These are phyloP conservation scores for Neotoxoptera formosana DNA, from an alignment of 1,140 invertebrate species.

Conservation along the genomic window DNA sequence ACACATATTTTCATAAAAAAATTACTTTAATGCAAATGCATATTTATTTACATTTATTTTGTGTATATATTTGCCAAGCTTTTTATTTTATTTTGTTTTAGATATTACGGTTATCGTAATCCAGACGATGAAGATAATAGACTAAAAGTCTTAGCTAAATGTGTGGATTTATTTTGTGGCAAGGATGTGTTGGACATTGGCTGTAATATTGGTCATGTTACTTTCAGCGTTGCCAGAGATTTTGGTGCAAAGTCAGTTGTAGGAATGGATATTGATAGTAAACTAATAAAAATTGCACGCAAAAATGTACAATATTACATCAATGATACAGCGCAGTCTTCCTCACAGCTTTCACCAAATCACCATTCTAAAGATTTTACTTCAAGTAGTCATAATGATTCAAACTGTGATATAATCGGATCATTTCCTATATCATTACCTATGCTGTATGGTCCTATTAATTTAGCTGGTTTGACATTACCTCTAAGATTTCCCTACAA, in stretches of 20 bases:
- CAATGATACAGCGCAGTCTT: slow-evolving; percentile 62
- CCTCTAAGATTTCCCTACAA: slow-evolving; percentile 80
- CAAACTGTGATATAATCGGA: slow-evolving; percentile 22
- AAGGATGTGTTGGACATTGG: slow-evolving; percentile 97
- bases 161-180: slow-evolving; percentile 82
- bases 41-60: too few species aligned
- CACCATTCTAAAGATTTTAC: not conserved
- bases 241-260: slow-evolving; percentile 84
- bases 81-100: slow-evolving; percentile 62
- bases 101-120: slow-evolving; percentile 95
- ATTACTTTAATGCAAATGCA: too few species aligned
- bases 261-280: slow-evolving; percentile 95
- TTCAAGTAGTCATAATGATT: slow-evolving; percentile 61
- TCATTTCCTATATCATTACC: slow-evolving; percentile 84
- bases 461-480: slow-evolving; percentile 68
- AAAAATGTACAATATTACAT: slow-evolving; percentile 84
- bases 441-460: slow-evolving; percentile 80
- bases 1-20: not conserved
- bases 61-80: not conserved
- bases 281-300: slow-evolving; percentile 79
- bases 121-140: slow-evolving; percentile 81
- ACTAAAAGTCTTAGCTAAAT: slow-evolving; percentile 78
- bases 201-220: slow-evolving; percentile 96
- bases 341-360: not conserved
- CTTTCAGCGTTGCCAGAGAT: slow-evolving; percentile 84